Evolutionary conservation across 2,113 vertebrate species (phyloP), one percentile per base, ranked within the genome.

Genomic region (Camelus dromedarius): DNA sequence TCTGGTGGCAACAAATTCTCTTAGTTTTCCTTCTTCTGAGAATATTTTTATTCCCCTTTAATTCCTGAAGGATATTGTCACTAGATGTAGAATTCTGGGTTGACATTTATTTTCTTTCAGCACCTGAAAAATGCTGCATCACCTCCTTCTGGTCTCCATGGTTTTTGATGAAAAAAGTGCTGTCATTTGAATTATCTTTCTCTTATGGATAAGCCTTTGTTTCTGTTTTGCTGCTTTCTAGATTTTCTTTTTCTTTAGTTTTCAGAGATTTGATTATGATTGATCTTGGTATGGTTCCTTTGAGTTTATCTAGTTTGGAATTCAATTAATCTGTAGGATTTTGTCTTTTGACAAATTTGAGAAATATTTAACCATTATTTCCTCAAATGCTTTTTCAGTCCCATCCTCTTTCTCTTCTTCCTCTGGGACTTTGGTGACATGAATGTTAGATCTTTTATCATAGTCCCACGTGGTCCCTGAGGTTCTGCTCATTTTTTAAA

Each of bases 11-110:
- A 79, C 16, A 93, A 58, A 66, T 87, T 88, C 64, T 92, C 79
- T 70, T 96, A 75, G 16, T 97, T 90, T 95, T 87, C n/a, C 48
- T 94, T 96, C 89, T 70, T 89, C 64, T 70, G 64, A 84, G 35
- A 96, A 69, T 83, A 42, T 69, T 10, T 75, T 89, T 73, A 75
- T 81, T 62, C 70, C 77, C n/a, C 46, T 67, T 93, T 95, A 48
- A 95, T 67, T 91, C 13, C 80, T 88, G 48, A 72, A 58, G 56
- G 46, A 66, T 72, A 79, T 84, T 87, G 84, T 90, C 62, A 42
- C 52, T 79, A n/a, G 35, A 64, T 93, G 30, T 62, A 86, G 22
- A 96, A 86, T 90, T 91, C 35, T 84, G 28, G 13, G 6, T 96
- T 89, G 19, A 85, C 46, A 69, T 9, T 72, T 81, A 79, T 69